Evolutionary conservation across 2,888 invertebrate species (phyloP).

Genomic region (Zygogramma bicolorata): DNA sequence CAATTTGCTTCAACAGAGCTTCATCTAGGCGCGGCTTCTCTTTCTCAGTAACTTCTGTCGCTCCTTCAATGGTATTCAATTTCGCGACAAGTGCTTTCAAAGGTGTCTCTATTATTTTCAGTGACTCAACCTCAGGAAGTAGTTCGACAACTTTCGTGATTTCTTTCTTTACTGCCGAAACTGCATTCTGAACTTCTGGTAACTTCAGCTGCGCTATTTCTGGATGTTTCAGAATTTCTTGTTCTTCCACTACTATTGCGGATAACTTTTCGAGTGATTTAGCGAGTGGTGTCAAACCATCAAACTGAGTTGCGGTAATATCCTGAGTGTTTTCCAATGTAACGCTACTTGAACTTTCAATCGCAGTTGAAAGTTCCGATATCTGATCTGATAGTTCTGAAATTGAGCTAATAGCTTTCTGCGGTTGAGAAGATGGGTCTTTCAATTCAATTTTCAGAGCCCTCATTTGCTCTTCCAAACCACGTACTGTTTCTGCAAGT

Average conservation of each 20-base stretch:
- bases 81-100: too few species aligned
- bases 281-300: constrained; percentile 11
- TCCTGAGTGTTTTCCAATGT: too few species aligned
- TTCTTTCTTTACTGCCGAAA: background rate
- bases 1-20: background rate
- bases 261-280: constrained; percentile 29
- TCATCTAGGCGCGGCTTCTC: background rate
- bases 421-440: background rate
- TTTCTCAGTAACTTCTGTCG: too few species aligned
- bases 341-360: too few species aligned
- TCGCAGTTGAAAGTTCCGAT: constrained; percentile 16
- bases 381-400: constrained; percentile 38
- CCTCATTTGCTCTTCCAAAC: constrained; percentile 11
- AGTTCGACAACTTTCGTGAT: background rate
- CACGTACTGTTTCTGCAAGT: constrained; percentile 14
- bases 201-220: constrained; percentile 18
- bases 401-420: constrained; percentile 30
- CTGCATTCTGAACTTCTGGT: constrained; percentile 11
- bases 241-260: constrained; percentile 15
- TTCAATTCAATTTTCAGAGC: constrained; percentile 6
- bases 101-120: too few species aligned
- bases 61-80: too few species aligned
- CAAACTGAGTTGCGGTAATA: constrained; percentile 22
- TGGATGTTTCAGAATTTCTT: constrained; percentile 19
- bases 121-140: too few species aligned